These are phyloP conservation scores for Melanotaenia nigrans DNA, from an alignment of 2,797 vertebrate genomes.

Conservation along the genomic window DNA sequence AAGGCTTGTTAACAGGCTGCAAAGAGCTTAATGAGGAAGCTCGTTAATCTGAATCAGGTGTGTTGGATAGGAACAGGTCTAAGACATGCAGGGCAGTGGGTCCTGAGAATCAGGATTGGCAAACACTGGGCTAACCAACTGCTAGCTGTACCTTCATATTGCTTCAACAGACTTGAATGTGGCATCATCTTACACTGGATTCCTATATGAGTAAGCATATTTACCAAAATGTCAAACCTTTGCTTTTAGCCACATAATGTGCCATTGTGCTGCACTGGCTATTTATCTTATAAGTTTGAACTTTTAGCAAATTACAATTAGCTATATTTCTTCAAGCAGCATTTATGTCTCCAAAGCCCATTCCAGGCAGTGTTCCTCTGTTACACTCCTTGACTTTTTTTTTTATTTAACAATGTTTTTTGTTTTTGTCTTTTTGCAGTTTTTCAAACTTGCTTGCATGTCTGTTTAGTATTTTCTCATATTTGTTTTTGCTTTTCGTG, in stretches of 20 bases:
- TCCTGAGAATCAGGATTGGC: no score
- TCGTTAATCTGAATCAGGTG: no score
- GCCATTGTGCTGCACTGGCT: not conserved
- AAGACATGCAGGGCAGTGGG: no score
- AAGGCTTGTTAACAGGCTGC: no score
- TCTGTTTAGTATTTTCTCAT: slow-evolving; percentile 18
- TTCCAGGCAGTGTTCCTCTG: slow-evolving; percentile 49
- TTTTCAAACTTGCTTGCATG: not conserved
- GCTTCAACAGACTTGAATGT: not conserved
- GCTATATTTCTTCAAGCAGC: slow-evolving; percentile 46
- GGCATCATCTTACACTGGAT: not conserved
- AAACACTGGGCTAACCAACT: not conserved
- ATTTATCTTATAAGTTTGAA: slow-evolving; percentile 24
- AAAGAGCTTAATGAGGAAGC: no score
- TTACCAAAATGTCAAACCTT: not conserved
- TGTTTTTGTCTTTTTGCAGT: not conserved
- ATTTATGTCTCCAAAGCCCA: slow-evolving; percentile 34
- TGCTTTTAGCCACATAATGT: not conserved
- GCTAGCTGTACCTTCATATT: not conserved
- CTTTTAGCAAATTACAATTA: slow-evolving; percentile 26
- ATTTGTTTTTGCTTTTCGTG: not conserved
- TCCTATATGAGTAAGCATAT: not conserved
- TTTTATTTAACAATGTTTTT: no score
- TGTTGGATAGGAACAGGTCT: no score
- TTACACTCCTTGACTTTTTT: slow-evolving; percentile 45